Evolutionary conservation across 2,888 invertebrate species (phyloP).

Genomic region (Spicauda simplicius): DNA sequence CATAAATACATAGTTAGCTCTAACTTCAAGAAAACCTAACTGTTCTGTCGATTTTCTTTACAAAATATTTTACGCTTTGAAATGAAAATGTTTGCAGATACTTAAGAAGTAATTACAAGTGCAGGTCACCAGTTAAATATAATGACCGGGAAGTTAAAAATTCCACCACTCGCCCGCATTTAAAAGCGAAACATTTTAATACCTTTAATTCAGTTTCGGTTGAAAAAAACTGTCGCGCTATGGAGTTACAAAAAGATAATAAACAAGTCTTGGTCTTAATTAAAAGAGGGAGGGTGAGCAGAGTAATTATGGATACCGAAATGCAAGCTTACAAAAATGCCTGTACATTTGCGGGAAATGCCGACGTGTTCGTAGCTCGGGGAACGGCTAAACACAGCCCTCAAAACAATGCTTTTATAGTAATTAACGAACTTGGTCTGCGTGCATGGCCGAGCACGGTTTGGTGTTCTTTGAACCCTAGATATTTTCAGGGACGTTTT

Average conservation of each 20-base stretch:
- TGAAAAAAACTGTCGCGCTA: slow-evolving; percentile 40
- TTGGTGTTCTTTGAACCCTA: no score
- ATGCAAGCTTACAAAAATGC: slow-evolving; percentile 46
- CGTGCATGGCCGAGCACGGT: no score
- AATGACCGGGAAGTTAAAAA: slow-evolving; percentile 25
- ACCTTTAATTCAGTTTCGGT: slow-evolving; percentile 47
- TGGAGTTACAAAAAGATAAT: slow-evolving; percentile 57
- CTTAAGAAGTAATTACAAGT: slow-evolving; percentile 33
- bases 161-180: slow-evolving; percentile 35
- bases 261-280: slow-evolving; percentile 65
- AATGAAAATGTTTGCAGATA: slow-evolving; percentile 29
- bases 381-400: not conserved
- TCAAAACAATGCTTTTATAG: slow-evolving; percentile 5
- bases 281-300: slow-evolving; percentile 65
- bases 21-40: not conserved
- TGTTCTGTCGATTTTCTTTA: not conserved
- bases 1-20: no score
- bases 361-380: slow-evolving; percentile 6
- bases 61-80: slow-evolving; percentile 20
- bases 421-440: not conserved
- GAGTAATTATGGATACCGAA: slow-evolving; percentile 60
- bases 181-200: slow-evolving; percentile 49
- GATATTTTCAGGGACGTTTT: no score
- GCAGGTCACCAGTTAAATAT: slow-evolving; percentile 35
- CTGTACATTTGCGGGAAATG: slow-evolving; percentile 31